Evolutionary conservation across 1,140 invertebrate species (phyloP).

Genomic region (Meloidogyne floridensis): DNA sequence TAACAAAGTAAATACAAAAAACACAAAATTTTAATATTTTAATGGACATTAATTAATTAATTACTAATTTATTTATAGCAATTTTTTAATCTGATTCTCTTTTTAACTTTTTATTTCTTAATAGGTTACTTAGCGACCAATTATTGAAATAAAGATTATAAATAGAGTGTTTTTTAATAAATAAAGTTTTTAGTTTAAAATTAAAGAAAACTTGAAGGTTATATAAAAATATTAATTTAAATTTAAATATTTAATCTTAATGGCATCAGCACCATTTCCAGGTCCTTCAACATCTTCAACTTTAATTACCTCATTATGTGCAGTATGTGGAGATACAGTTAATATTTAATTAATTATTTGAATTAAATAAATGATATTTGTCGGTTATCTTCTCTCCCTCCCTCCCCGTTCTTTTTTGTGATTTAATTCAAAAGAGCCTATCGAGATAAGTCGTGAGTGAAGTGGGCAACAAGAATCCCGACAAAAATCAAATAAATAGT

Average conservation of each 20-base stretch:
- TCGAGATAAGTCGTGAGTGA: no score
- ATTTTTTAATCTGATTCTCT: not conserved
- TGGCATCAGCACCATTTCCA: not conserved
- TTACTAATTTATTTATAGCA: not conserved
- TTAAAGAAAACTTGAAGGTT: no score
- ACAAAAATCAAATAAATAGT: no score
- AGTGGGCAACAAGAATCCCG: no score
- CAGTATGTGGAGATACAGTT: conserved; percentile 54
- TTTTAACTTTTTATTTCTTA: not conserved
- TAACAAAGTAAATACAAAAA: no score
- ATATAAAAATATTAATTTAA: conserved; percentile 4
- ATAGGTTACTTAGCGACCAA: conserved; percentile 8
- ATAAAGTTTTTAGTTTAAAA: not conserved
- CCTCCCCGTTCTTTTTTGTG: no score
- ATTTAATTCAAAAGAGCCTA: no score
- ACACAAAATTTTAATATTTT: not conserved
- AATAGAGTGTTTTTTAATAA: not conserved
- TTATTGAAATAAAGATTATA: not conserved
- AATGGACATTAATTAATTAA: not conserved
- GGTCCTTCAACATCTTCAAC: not conserved
- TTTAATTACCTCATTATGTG: conserved; percentile 29
- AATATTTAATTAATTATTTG: conserved; percentile 21
- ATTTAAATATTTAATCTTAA: not conserved
- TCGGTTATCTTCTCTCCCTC: no score
- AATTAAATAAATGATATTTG: no score